Evolutionary conservation across 37 sponge, comb jelly and placozoan genomes (phyloP).

Genomic region (Spongilla lacustris): DNA sequence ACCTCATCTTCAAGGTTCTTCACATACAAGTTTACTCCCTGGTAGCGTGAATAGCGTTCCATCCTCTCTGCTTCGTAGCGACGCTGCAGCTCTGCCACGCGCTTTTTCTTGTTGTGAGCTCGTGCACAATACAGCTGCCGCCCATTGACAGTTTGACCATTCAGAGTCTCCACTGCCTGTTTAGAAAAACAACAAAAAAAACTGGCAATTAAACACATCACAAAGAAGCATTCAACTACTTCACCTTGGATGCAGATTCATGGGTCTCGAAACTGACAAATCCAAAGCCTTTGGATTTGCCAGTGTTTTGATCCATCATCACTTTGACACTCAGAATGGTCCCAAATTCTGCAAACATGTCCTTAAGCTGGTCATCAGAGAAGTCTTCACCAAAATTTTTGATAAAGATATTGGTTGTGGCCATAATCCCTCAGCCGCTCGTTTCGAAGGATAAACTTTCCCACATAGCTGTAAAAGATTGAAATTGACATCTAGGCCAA

Average conservation of each 20-base stretch:
- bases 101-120: constrained; percentile 95
- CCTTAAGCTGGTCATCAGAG: constrained; percentile 60
- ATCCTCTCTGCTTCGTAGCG: constrained; percentile 64
- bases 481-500: background rate
- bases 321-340: constrained; percentile 82
- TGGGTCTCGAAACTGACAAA: constrained; percentile 92
- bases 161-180: constrained; percentile 85
- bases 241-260: constrained; percentile 79
- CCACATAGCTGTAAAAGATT: constrained; percentile 70
- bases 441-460: constrained; percentile 83
- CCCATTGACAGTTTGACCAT: constrained; percentile 54
- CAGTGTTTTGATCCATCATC: constrained; percentile 80
- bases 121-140: constrained; percentile 80
- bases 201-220: no score
- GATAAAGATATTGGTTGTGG: constrained; percentile 86
- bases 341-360: constrained; percentile 77
- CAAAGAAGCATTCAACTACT: no score
- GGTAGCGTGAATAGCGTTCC: constrained; percentile 74
- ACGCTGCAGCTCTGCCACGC: constrained; percentile 79
- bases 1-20: constrained; percentile 98
- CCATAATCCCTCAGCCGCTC: constrained; percentile 70
- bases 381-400: constrained; percentile 95
- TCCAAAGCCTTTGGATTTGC: constrained; percentile 88
- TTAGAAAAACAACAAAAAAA: background rate
- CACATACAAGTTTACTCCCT: constrained; percentile 98